Conservation (phyloP, 2,888 invertebrate genomes). For the Amitus sp. region DNA sequence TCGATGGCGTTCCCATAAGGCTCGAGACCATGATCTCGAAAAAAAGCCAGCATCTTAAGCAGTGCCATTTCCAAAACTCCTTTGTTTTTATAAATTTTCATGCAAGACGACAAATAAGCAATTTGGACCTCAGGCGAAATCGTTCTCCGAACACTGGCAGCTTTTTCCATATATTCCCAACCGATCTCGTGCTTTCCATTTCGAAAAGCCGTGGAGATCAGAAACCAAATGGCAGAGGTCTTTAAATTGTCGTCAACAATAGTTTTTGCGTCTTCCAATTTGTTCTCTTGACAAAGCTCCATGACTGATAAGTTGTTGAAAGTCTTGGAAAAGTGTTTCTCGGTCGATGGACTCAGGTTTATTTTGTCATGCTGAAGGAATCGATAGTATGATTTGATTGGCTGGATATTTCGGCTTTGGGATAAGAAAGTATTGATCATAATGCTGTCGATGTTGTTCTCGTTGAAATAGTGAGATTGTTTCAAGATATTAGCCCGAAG, state of each 20-base stretch:
- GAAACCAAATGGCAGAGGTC: conserved; percentile 62
- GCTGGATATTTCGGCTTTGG: conserved; percentile 63
- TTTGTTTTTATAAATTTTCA: conserved; percentile 63
- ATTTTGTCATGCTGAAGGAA: conserved; percentile 67
- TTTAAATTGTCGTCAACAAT: conserved; percentile 72
- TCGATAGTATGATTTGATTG: conserved; percentile 71
- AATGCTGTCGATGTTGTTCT: conserved; percentile 71
- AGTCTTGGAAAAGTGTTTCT: conserved; percentile 69
- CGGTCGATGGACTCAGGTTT: conserved; percentile 69
- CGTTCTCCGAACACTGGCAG: conserved; percentile 66
- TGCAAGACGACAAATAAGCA: conserved; percentile 68
- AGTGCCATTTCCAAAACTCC: conserved; percentile 63
- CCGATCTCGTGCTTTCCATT: conserved; percentile 70
- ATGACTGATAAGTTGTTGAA: conserved; percentile 56
- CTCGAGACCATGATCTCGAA: conserved; percentile 67
- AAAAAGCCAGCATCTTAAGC: conserved; percentile 70
- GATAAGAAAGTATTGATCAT: conserved; percentile 69
- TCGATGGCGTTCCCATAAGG: conserved; percentile 43
- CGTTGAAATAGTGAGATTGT: conserved; percentile 5
- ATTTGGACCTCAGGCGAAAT: conserved; percentile 63
- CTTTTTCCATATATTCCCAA: conserved; percentile 71
- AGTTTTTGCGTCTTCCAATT: conserved; percentile 73
- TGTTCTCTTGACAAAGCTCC: conserved; percentile 68
- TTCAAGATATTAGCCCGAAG: conserved; percentile 17
- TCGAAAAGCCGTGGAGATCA: conserved; percentile 70